These are phyloP conservation scores for Ephialtes manifestator DNA, from an alignment of 2,888 invertebrate genomes.

Conservation along the genomic window DNA sequence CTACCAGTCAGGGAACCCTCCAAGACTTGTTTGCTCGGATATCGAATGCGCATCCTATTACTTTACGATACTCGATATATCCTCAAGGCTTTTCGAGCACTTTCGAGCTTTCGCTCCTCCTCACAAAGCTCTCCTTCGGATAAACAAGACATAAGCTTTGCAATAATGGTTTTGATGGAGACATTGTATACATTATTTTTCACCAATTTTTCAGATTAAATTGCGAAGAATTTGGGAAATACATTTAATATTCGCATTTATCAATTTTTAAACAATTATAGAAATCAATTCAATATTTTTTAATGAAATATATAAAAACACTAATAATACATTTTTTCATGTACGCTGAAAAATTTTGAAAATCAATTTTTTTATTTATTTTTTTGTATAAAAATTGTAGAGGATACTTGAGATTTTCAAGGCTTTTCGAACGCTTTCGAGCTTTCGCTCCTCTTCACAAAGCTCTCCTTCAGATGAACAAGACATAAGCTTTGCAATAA, in stretches of 20 bases:
- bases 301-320: too few relatives aligned
- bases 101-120: slow-evolving; percentile 1
- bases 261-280: too few relatives aligned
- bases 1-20: background rate
- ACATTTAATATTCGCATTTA: background rate
- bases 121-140: background rate
- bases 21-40: slow-evolving; percentile 51
- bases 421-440: slow-evolving; percentile 26
- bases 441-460: background rate
- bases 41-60: slow-evolving; percentile 66
- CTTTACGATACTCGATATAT: slow-evolving; percentile 72
- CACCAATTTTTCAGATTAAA: background rate
- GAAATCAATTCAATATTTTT: too few relatives aligned
- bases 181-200: background rate
- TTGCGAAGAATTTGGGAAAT: background rate
- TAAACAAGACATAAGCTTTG: background rate
- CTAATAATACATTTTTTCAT: too few relatives aligned
- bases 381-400: too few relatives aligned
- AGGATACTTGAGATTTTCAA: slow-evolving; percentile 73
- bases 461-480: background rate
- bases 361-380: too few relatives aligned
- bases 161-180: background rate
- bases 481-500: background rate
- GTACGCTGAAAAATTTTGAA: too few relatives aligned
- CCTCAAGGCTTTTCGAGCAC: slow-evolving; percentile 59